Base-by-base conservation (phyloP, 2,797 vertebrate genomes). In the Lepus townsendii region DNA sequence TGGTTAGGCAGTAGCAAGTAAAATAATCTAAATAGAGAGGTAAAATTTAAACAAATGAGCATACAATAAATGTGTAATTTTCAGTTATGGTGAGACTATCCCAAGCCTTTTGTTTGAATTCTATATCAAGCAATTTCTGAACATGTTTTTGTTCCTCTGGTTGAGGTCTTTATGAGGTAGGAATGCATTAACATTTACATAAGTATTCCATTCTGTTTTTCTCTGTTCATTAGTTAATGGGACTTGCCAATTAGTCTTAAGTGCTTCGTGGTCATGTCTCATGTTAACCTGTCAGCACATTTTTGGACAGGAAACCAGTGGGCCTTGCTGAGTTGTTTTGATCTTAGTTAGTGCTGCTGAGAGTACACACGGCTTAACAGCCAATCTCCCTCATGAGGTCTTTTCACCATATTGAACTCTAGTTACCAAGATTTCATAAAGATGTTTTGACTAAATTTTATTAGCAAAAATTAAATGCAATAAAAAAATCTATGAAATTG, bases 401-500 rank as follows among this genome's bases (percentile, higher is more conserved):
- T 79, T 63, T 77, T 13, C 94, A 69, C 13, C 57, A 7, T 38
- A 85, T 38, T 85, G 19, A 16, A 20, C 88, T 75, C 30, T 94
- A 38, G 32, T 50, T 83, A 30, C 32, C 38, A 83, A 85, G 47
- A 80, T 24, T 30, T 88, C 19, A 24, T 13, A 24, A 52, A n/a
- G 77, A 93, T 63, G 65, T 12, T 35, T 60, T 72, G 47, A 80
- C 9, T 38, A 20, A 22, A 8, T 16, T 77, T 92, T 50, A 7
- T 20, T 96, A 79, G 42, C 35, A 94, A 90, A 88, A 90, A 72
- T 91, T 84, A 91, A 65, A 47, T 57, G 7, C 69, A 69, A 32
- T 4, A 60, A 35, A 95, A 97, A 57, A 97, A 93, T 22, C 71
- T 76, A 76, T 94, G 68, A 95, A 96, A 84, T 52, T 79, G 7